Evolutionary conservation across 1,140 invertebrate genomes (phyloP).

Genomic region (Zophobas atratus): DNA sequence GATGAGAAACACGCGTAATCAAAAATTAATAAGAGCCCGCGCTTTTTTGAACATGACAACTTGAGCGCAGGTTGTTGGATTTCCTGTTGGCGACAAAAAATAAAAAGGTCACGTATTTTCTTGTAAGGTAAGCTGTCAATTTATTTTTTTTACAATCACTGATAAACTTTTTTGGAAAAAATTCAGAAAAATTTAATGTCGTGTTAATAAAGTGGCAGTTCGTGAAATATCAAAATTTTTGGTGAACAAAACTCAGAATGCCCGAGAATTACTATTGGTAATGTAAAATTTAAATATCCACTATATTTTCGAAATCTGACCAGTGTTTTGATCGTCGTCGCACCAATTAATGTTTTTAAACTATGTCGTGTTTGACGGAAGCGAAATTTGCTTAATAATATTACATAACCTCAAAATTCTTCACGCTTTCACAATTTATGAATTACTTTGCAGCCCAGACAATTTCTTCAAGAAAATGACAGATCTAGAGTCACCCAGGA

Average conservation of each 20-base stretch:
- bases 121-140: constrained; percentile 36
- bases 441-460: constrained; percentile 63
- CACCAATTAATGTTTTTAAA: not conserved
- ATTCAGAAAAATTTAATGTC: not conserved
- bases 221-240: constrained; percentile 29
- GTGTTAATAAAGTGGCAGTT: not conserved
- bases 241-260: constrained; percentile 52
- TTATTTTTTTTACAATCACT: constrained; percentile 11
- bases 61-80: constrained; percentile 8
- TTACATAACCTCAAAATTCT: constrained; percentile 54
- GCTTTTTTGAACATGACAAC: constrained; percentile 16
- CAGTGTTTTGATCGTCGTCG: not conserved
- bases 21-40: not conserved
- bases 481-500: constrained; percentile 74
- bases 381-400: not conserved
- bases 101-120: constrained; percentile 43
- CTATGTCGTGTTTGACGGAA: not conserved
- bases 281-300: constrained; percentile 19
- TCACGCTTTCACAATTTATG: constrained; percentile 39
- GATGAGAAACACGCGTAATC: no score
- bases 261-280: constrained; percentile 62
- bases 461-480: constrained; percentile 68
- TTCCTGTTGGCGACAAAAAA: constrained; percentile 40
- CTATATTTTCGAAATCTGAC: not conserved
- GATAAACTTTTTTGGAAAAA: constrained; percentile 37